Evolutionary conservation across 2,113 vertebrate genomes (phyloP), one percentile per base, ranked within the genome.

Genomic region (Dipodomys merriami): DNA sequence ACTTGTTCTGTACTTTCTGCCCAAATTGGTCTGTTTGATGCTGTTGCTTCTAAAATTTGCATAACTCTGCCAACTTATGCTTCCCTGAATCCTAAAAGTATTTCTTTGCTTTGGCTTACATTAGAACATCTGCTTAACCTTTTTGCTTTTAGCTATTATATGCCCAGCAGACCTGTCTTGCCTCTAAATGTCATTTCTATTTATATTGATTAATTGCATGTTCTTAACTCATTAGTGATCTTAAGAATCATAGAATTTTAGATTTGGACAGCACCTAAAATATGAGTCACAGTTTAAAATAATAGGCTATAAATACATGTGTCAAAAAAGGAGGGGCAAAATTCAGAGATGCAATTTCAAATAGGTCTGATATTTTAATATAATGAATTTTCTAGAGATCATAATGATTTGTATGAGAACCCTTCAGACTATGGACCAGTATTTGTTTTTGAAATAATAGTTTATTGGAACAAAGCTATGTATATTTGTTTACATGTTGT

Each of bases 361-460:
- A 86, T 22, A 33, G 13, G 20, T 74, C 39, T 93, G 44, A 53
- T 85, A 88, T 95, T 92, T 91, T 65, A 90, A 0, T 92, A 64
- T 93, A 91, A 88, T 92, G 39, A 95, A 71, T 81, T 94, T 91
- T 92, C 20, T 68, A 89, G 83, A 72, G n/a, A 57, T 57, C 53
- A 67, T 44, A 29, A 65, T 81, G 7, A 77, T 39, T 83, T 87
- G 22, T 83, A 72, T 83, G 30, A 39, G 44, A 85, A 30, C 33
- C 46, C 6, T 60, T n/a, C 29, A 82, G 79, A 86, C 23, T n/a
- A 15, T 88, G 33, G 9, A 60, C 35, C 57, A 60, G 69, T 88
- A 46, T 68, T 64, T 74, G 49, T 88, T 93, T 95, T 92, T 92
- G 7, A 91, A 94, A 79, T 93, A 77, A 95, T 74, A 9, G 72